Evolutionary conservation across 2,113 vertebrate species (phyloP).

Genomic region (Nannobrachium achirus): DNA sequence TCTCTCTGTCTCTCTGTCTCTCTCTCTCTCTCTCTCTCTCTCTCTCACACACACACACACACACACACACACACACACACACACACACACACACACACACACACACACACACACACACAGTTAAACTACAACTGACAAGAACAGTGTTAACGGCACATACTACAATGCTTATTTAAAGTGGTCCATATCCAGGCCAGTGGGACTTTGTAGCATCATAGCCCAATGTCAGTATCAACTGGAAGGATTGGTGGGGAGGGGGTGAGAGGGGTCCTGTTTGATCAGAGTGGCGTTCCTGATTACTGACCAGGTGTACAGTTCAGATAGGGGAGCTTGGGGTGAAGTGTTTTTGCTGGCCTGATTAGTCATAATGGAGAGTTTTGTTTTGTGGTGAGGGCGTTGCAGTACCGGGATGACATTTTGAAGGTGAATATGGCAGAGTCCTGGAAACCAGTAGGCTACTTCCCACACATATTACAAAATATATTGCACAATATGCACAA

Average conservation of each 20-base stretch:
- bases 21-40: no score
- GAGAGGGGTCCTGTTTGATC: neutral
- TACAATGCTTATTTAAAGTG: no score
- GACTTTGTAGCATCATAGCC: neutral
- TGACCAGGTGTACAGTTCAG: neutral
- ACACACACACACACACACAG: no score
- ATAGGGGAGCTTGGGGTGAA: no score
- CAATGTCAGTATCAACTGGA: neutral
- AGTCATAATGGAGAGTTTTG: neutral
- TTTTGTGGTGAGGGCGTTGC: neutral
- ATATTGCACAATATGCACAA: no score
- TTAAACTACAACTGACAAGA: no score
- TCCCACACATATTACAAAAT: no score
- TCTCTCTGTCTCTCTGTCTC: no score
- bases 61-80: no score
- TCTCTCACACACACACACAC: no score
- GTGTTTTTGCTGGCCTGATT: neutral
- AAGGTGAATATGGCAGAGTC: neutral
- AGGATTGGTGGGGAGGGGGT: neutral
- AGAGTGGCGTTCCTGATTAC: neutral
- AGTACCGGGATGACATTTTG: neutral
- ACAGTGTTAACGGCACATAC: no score
- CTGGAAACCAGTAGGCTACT: neutral
- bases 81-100: no score
- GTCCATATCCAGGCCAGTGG: neutral